Evolutionary conservation across 2,113 vertebrate genomes (phyloP).

Genomic region (Lycocorax pyrrhopterus): DNA sequence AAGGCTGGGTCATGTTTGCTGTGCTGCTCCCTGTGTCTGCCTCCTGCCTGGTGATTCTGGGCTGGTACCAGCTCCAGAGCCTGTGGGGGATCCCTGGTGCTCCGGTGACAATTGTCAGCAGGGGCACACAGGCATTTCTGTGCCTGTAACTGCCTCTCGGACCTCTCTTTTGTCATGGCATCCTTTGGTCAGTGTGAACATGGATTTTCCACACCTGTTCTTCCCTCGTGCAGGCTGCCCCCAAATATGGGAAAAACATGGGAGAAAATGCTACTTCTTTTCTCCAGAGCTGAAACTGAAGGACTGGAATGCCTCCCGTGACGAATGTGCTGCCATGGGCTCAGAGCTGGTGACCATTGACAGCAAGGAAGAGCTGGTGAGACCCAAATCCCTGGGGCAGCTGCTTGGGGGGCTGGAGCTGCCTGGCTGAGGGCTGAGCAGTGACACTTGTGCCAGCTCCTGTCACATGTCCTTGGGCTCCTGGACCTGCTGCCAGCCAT

Average conservation of each 20-base stretch:
- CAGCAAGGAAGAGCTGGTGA: neutral
- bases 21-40: neutral
- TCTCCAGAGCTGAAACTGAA: accelerated
- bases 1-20: neutral
- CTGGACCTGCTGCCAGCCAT: neutral
- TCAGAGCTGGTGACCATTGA: conserved; percentile 25
- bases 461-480: neutral
- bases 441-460: neutral
- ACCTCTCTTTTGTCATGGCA: neutral
- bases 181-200: neutral
- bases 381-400: neutral
- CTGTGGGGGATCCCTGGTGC: neutral
- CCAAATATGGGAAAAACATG: accelerated
- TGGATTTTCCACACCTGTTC: neutral
- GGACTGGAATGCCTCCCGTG: neutral
- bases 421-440: neutral
- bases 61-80: neutral
- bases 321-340: neutral
- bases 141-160: neutral
- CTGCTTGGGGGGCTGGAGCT: neutral
- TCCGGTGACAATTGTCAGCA: neutral
- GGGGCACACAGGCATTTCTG: neutral
- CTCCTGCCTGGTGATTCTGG: neutral
- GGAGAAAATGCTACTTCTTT: neutral
- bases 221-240: neutral